Evolutionary conservation across 1,140 invertebrate genomes (phyloP), one percentile per base, ranked within the genome.

Genomic region (Nebria ingens): DNA sequence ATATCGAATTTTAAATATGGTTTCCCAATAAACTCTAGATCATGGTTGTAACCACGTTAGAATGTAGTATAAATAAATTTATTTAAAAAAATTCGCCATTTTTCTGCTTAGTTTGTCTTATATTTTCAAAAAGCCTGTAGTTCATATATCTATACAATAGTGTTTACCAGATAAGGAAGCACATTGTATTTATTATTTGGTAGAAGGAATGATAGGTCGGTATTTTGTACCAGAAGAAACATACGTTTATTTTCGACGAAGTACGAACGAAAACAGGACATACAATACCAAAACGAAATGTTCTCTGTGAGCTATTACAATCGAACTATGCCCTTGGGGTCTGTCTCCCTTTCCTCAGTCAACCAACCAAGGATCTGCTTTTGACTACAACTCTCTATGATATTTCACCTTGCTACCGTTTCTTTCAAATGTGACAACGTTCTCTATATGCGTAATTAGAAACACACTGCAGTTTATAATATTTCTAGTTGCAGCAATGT

Each of bases 271-370:
- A 17, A 45, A 45, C 40, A 45, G 15, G 56, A 57, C 52, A 57
- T 52, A 57, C 53, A 57, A 57, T 57, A 54, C 53, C 34, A 40
- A 51, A 49, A 53, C 50, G 51, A 53, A 57, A 53, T 57, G 52
- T 57, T 57, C 56, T 57, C 56, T 50, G 52, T 42, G 56, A 57
- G 56, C 56, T 45, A 57, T 57, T 57, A 57, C 56, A 57, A 57
- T 57, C 56, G 56, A 57, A 57, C 56, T 57, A 57, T 57, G 38
- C 56, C 56, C 52, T 22, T 50, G 56, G 38, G 56, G 17, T 17
- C 40, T 45, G 40, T 12, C 6, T 17, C 40, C 15, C 40, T 45
- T 45, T 6, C 40, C 40, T 45, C 15, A 45, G 25, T 34, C 25
- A 34, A 34, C 25, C 6, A 34, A 34, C 25, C 25, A 34, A 34